Percentiles rank a stretch among this genome's conserved stretches.
Evolutionary conservation across 2,888 invertebrate genomes (phyloP).

Genomic region (Subacronicta megacephala): DNA sequence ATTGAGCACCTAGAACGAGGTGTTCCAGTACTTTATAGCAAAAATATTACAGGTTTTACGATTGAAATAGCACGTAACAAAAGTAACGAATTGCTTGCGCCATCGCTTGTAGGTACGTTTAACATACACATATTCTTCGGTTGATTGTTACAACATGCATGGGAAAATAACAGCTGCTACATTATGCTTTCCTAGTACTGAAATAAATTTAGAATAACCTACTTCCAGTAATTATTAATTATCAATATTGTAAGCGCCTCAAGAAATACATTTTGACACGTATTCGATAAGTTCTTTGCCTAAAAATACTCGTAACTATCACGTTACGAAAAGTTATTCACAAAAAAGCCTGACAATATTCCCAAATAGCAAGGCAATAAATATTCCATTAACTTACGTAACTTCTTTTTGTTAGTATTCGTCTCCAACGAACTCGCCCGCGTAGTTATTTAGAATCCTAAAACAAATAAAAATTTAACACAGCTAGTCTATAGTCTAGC

Average conservation of each 20-base stretch:
- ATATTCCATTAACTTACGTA: no score
- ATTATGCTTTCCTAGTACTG: constrained; percentile 31
- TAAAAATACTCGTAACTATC: constrained; percentile 7
- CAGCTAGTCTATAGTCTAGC: no score
- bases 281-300: constrained; percentile 5
- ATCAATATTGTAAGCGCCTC: no score
- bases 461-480: no score
- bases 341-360: constrained; percentile 55
- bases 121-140: constrained; percentile 25
- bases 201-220: constrained; percentile 40
- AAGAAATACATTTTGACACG: no score
- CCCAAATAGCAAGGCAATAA: constrained; percentile 62
- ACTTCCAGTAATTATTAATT: constrained; percentile 23
- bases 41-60: neutral
- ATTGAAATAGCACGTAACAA: constrained; percentile 1
- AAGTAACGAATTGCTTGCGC: constrained; percentile 9
- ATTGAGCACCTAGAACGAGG: constrained; percentile 11
- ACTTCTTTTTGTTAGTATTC: no score
- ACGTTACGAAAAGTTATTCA: constrained; percentile 33
- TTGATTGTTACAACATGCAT: constrained; percentile 43
- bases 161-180: constrained; percentile 49
- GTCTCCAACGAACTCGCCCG: no score
- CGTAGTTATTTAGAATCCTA: no score
- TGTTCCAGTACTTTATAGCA: constrained; percentile 5
- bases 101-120: constrained; percentile 19